phyloP scores from a whole-genome alignment of 2,797 vertebrate species.

The Falco cherrug region DNA sequence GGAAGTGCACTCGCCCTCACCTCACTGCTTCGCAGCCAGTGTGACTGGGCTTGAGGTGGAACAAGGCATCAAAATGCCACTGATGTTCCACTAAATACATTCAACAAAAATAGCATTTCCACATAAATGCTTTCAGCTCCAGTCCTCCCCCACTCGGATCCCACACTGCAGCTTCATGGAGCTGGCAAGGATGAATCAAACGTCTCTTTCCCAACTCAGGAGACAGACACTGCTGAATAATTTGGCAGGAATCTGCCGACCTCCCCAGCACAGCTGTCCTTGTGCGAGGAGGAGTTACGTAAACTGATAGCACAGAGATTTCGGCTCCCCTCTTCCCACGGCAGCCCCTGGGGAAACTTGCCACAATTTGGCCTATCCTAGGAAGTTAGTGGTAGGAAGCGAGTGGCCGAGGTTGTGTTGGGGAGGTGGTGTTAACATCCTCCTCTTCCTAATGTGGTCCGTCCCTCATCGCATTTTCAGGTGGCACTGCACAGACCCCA shows the following conservation, averaged over 20 bases:
- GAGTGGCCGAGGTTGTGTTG: background rate
- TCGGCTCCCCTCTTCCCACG: background rate
- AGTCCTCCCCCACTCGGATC: background rate
- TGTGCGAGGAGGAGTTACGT: background rate
- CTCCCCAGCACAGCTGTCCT: constrained; percentile 45
- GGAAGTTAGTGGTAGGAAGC: rapidly evolving
- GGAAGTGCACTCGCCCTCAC: background rate
- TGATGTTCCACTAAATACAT: background rate
- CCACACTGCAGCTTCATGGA: background rate
- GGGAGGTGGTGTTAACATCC: background rate
- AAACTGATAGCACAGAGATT: background rate
- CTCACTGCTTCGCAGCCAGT: background rate
- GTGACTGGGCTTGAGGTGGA: background rate
- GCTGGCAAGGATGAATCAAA: constrained; percentile 23
- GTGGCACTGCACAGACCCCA: background rate
- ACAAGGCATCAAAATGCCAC: background rate
- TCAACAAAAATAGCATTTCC: background rate
- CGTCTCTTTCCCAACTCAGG: background rate
- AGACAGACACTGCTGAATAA: constrained; percentile 54
- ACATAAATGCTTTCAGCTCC: background rate
- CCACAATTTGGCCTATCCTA: background rate
- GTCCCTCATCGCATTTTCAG: rapidly evolving
- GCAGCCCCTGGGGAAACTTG: background rate
- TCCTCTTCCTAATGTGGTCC: background rate
- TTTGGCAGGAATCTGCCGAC: constrained; percentile 24